Percentiles rank a stretch among this genome's conserved stretches.
Evolutionary conservation across 2,888 invertebrate species (phyloP).

Genomic region (Morinoia aosen): DNA sequence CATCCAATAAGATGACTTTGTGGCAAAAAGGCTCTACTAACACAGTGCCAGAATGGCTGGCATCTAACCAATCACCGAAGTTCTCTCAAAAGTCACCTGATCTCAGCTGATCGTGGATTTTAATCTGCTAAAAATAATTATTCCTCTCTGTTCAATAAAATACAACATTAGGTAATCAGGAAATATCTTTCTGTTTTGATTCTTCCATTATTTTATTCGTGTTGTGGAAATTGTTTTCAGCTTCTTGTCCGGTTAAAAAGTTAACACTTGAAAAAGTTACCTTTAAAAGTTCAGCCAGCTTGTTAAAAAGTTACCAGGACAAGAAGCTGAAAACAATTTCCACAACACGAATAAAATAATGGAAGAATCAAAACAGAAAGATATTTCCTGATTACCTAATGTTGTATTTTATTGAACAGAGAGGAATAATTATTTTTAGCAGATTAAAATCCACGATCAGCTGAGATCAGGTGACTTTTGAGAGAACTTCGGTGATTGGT

Average conservation of each 20-base stretch:
- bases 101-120: neutral
- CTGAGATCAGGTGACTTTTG: constrained; percentile 27
- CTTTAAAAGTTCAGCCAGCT: too few species aligned
- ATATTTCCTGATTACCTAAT: too few species aligned
- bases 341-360: too few species aligned
- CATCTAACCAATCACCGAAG: neutral
- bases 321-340: too few species aligned
- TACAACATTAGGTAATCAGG: too few species aligned
- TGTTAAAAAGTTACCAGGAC: too few species aligned
- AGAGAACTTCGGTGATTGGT: neutral
- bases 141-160: neutral
- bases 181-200: too few species aligned
- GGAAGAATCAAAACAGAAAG: too few species aligned
- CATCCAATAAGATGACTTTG: neutral
- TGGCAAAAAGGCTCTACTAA: neutral
- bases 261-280: too few species aligned
- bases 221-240: too few species aligned
- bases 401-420: neutral
- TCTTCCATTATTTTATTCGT: too few species aligned
- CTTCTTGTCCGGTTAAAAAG: too few species aligned
- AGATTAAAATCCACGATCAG: neutral
- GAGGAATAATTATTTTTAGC: neutral
- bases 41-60: neutral
- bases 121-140: constrained; percentile 12
- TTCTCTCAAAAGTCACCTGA: constrained; percentile 9